Conservation (phyloP, 2,797 vertebrate genomes). For the Cryptoblepharus egeriae region DNA sequence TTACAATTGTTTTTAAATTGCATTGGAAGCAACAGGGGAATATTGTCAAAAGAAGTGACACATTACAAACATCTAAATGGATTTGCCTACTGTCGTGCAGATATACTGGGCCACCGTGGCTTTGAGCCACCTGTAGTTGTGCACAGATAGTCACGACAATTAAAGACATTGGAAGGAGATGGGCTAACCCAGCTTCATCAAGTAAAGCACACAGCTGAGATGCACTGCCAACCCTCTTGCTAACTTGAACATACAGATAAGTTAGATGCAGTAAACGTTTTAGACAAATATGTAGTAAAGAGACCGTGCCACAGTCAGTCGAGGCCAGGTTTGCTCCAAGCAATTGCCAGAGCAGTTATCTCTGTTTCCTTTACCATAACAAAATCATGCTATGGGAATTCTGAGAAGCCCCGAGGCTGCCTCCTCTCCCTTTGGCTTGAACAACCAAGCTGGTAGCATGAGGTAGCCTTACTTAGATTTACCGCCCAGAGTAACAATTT, state of each 20-base stretch:
- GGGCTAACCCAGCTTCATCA: not conserved
- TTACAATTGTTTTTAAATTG: fast-evolving
- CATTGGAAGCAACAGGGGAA: not conserved
- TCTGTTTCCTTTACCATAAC: not conserved
- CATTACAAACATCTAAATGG: not conserved
- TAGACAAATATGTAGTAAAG: not conserved
- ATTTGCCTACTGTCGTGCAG: not conserved
- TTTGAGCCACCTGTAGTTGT: not conserved
- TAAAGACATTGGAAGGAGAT: not conserved
- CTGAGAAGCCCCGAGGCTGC: constrained; percentile 3
- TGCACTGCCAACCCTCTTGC: not conserved
- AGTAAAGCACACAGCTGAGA: not conserved
- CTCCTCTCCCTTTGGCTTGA: not conserved
- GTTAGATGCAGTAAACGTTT: not conserved
- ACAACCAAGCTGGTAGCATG: not conserved
- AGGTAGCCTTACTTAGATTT: constrained; percentile 30
- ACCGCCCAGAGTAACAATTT: constrained; percentile 11
- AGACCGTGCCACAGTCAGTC: not conserved
- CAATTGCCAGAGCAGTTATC: constrained; percentile 5
- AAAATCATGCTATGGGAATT: constrained; percentile 5
- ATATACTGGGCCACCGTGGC: not conserved
- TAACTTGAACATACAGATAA: not conserved
- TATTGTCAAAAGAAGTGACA: fast-evolving
- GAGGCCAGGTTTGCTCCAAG: not conserved
- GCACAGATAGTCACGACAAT: not conserved